A percentile compares a stretch with the other conserved stretches of the same genome.
These are phyloP conservation scores for Apamea anceps DNA, from an alignment of 2,888 invertebrate species.

Conservation along the genomic window DNA sequence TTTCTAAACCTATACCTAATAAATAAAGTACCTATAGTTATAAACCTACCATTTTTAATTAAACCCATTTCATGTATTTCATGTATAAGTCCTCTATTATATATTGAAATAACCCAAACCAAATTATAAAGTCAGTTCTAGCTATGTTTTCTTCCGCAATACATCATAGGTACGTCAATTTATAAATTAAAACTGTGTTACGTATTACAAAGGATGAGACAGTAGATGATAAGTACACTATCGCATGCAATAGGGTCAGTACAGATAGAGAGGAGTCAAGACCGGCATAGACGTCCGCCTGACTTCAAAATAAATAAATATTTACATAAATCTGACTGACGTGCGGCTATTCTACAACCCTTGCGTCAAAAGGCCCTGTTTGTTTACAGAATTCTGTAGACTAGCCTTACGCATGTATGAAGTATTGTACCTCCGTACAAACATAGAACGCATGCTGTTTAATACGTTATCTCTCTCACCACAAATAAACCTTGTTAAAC, in stretches of 20 bases:
- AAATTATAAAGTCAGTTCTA: background rate
- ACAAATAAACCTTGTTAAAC: slow-evolving; percentile 20
- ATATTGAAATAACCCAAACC: background rate
- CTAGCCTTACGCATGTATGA: slow-evolving; percentile 1
- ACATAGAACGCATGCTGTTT: slow-evolving; percentile 23
- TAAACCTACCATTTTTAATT: background rate
- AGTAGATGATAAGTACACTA: slow-evolving; percentile 64
- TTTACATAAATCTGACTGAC: slow-evolving; percentile 58
- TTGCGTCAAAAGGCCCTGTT: slow-evolving; percentile 10
- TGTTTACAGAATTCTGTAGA: slow-evolving; percentile 23
- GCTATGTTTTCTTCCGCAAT: slow-evolving; percentile 45
- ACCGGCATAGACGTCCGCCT: slow-evolving; percentile 70
- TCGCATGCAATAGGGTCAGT: slow-evolving; percentile 79
- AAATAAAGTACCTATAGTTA: background rate
- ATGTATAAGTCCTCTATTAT: background rate
- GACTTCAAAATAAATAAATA: slow-evolving; percentile 69
- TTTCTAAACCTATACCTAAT: background rate
- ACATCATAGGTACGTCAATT: slow-evolving; percentile 26
- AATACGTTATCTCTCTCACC: slow-evolving; percentile 16
- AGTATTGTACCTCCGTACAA: background rate
- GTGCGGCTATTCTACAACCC: slow-evolving; percentile 11
- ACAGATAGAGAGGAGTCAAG: slow-evolving; percentile 77
- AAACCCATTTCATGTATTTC: background rate
- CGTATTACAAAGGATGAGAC: slow-evolving; percentile 64
- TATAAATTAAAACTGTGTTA: slow-evolving; percentile 51